These are phyloP conservation scores for Bos javanicus DNA, from an alignment of 2,113 vertebrate species.

Conservation along the genomic window DNA sequence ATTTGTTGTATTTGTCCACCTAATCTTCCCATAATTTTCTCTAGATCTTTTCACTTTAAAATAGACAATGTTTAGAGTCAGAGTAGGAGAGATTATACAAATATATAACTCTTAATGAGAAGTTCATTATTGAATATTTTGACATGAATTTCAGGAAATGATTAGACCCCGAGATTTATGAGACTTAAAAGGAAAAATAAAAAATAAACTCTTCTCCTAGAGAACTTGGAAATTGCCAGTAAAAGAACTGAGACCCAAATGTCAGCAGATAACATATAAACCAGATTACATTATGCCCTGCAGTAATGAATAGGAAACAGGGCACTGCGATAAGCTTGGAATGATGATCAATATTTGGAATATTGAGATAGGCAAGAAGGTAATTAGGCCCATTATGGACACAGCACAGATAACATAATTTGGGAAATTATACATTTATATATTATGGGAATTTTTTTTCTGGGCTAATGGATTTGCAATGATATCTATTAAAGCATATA, in stretches of 20 bases:
- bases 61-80: slow-evolving; percentile 42
- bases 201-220: neutral
- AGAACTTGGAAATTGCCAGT: slow-evolving; percentile 60
- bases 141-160: slow-evolving; percentile 58
- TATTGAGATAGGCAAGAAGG: slow-evolving; percentile 55
- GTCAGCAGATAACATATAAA: slow-evolving; percentile 53
- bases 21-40: slow-evolving; percentile 41
- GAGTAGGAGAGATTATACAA: slow-evolving; percentile 57
- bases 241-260: slow-evolving; percentile 38
- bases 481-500: slow-evolving; percentile 68
- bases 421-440: slow-evolving; percentile 69
- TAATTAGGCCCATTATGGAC: slow-evolving; percentile 67
- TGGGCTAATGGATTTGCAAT: slow-evolving; percentile 67
- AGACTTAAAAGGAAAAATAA: slow-evolving; percentile 19
- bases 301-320: slow-evolving; percentile 45
- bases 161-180: slow-evolving; percentile 48
- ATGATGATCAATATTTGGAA: slow-evolving; percentile 68
- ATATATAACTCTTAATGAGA: slow-evolving; percentile 62
- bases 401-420: slow-evolving; percentile 69
- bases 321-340: slow-evolving; percentile 38
- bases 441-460: slow-evolving; percentile 53
- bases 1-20: neutral
- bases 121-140: slow-evolving; percentile 62
- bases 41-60: slow-evolving; percentile 46
- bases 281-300: slow-evolving; percentile 35